Conservation (phyloP, 2,797 vertebrate species). For the Syngnathus acus region DNA sequence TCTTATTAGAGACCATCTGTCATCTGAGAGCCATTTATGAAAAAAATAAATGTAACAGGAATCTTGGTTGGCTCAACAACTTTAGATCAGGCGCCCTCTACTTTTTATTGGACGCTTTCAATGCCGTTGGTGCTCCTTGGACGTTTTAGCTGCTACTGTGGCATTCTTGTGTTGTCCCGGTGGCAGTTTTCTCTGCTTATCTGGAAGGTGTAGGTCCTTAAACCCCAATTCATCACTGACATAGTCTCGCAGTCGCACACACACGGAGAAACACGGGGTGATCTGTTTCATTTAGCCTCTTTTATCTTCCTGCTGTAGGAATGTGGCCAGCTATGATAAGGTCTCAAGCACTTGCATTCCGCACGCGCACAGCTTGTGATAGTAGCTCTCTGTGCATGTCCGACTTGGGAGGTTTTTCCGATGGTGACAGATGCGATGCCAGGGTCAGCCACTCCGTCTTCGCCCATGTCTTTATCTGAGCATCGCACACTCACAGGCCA, state of each 20-base stretch:
- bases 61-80: too few species aligned
- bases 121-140: slow-evolving; percentile 11
- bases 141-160: slow-evolving; percentile 20
- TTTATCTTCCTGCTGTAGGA: slow-evolving; percentile 64
- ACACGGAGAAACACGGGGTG: slow-evolving; percentile 26
- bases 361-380: slow-evolving; percentile 22
- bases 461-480: slow-evolving; percentile 26
- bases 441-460: slow-evolving; percentile 36
- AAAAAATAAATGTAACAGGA: too few species aligned
- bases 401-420: slow-evolving; percentile 48
- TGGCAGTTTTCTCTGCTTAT: slow-evolving; percentile 64
- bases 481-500: slow-evolving; percentile 24
- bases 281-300: slow-evolving; percentile 62
- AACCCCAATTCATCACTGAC: slow-evolving; percentile 68
- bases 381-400: slow-evolving; percentile 38
- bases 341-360: slow-evolving; percentile 33
- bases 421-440: slow-evolving; percentile 48
- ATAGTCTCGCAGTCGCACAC: slow-evolving; percentile 18
- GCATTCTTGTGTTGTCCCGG: slow-evolving; percentile 43
- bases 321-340: slow-evolving; percentile 66
- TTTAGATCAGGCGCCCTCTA: not conserved
- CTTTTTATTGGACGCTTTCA: not conserved
- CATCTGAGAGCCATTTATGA: too few species aligned
- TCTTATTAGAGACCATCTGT: too few species aligned
- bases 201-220: slow-evolving; percentile 61